These are phyloP conservation scores for Augochlorella aurata DNA, from an alignment of 2,888 invertebrate species.

Conservation along the genomic window DNA sequence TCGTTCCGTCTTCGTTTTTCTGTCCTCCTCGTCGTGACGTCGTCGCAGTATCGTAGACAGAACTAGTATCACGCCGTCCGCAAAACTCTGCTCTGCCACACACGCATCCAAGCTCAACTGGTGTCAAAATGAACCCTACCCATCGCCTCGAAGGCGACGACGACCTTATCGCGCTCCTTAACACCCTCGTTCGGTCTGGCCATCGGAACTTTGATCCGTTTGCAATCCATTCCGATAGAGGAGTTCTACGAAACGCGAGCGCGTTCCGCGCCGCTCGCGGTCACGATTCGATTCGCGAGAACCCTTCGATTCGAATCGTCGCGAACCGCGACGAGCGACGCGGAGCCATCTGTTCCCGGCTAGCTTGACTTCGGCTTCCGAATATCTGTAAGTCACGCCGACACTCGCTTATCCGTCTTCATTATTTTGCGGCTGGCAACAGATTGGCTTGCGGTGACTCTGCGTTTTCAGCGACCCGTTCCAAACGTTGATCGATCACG, in stretches of 20 bases:
- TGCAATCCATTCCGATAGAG: no score
- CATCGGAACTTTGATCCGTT: background rate
- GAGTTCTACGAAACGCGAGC: no score
- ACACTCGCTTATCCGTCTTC: background rate
- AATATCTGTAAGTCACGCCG: slow-evolving; percentile 12
- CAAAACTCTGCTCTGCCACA: background rate
- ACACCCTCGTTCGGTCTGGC: background rate
- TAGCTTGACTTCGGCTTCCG: background rate
- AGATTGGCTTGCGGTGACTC: background rate
- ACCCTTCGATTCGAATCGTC: background rate
- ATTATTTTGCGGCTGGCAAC: background rate
- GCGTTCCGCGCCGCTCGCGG: background rate
- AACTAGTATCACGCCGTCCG: background rate
- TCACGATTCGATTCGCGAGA: background rate
- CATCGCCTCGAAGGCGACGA: background rate
- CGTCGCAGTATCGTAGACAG: slow-evolving; percentile 20
- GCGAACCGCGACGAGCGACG: background rate
- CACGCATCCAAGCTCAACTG: background rate
- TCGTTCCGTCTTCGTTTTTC: slow-evolving; percentile 43
- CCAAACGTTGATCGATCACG: slow-evolving; percentile 21
- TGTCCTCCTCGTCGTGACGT: slow-evolving; percentile 16
- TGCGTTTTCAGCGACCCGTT: slow-evolving; percentile 1
- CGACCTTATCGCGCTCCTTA: background rate
- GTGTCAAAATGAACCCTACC: background rate
- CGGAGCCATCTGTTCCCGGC: slow-evolving; percentile 1